Evolutionary conservation across 1,140 invertebrate genomes (phyloP).

Genomic region (Achatina immaculata): DNA sequence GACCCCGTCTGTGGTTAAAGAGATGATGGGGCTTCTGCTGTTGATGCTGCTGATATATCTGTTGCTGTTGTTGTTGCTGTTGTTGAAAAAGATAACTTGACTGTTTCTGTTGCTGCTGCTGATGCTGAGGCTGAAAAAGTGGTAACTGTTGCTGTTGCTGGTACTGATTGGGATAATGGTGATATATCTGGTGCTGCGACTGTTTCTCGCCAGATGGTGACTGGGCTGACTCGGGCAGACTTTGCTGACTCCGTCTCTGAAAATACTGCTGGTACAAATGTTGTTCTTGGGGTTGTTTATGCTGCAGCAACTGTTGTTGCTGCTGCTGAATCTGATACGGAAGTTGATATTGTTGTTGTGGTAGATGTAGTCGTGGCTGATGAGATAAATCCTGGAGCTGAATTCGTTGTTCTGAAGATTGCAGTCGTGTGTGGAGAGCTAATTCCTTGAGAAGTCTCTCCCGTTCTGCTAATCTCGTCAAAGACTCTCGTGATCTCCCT

Average conservation of each 20-base stretch:
- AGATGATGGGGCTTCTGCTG: conserved; percentile 12
- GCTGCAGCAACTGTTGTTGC: conserved; percentile 36
- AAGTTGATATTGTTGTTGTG: conserved; percentile 22
- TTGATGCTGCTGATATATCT: conserved; percentile 4
- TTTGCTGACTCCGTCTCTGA: conserved; percentile 24
- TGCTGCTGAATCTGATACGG: conserved; percentile 9
- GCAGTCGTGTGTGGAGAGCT: conserved; percentile 12
- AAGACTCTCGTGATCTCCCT: not conserved
- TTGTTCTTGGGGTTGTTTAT: conserved; percentile 10
- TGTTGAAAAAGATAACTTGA: not conserved
- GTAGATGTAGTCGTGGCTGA: not conserved
- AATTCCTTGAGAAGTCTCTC: conserved; percentile 8
- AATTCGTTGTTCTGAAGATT: conserved; percentile 32
- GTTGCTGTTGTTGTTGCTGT: not conserved
- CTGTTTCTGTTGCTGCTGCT: conserved; percentile 25
- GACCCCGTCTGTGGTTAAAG: not conserved
- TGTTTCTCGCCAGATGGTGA: conserved; percentile 16
- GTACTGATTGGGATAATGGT: conserved; percentile 11
- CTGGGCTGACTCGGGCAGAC: not conserved
- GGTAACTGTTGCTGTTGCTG: conserved; percentile 26
- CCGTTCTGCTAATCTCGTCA: not conserved
- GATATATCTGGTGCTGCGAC: not conserved
- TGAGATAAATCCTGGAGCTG: conserved; percentile 8
- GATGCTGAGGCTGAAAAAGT: conserved; percentile 17
- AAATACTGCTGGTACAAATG: conserved; percentile 16